Base-by-base conservation (phyloP, 1,140 invertebrate species). In the Drosophila cardini region DNA sequence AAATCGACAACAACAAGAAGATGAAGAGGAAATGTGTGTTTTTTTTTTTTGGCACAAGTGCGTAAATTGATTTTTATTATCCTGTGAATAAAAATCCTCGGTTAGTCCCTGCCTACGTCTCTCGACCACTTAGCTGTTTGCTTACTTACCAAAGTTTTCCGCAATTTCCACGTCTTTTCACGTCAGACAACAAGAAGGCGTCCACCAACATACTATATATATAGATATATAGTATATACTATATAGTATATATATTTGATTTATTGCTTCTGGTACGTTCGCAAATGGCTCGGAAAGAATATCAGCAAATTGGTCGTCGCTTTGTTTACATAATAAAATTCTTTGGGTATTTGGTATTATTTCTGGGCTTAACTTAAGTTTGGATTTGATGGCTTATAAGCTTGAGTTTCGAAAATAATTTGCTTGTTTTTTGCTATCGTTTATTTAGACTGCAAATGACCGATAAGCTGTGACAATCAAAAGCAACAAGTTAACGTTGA, bases 61-160 rank as follows among this genome's bases (percentile, higher is more conserved):
- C 80, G 75, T 78, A 82, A 82, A 82, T 82, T 82, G 79, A 82
- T 82, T 82, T 82, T 82, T 82, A 82, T 82, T 82, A 82, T 82
- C 80, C 80, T 76, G 67, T 60, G 75, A 30, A 58, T 50, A 57
- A 60, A 48, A 68, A 63, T 61, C 45, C 42, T 4, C 52, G 38
- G 36, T 53, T 55, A 57, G 21, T n/a, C 38, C 46, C 32, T n/a
- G 21, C 40, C 16, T 13, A 26, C 55, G 11, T 3, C 26, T 62
- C 16, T 56, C 61, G 36, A 32, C 42, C 63, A 36, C 50, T 36
- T 18, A 15, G 36, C 48, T 50, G 58, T 62, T 68, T 70, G 74
- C 45, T 61, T 36, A 43, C 46, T 61, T 21, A 71, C 61, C 72
- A 71, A 78, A 82, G 72, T 45, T 82, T 82, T 38, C 18, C 56